Percentiles rank a stretch among this genome's conserved stretches.
Conservation (phyloP, 1,140 invertebrate genomes). For the Zaprionus ornatus region DNA sequence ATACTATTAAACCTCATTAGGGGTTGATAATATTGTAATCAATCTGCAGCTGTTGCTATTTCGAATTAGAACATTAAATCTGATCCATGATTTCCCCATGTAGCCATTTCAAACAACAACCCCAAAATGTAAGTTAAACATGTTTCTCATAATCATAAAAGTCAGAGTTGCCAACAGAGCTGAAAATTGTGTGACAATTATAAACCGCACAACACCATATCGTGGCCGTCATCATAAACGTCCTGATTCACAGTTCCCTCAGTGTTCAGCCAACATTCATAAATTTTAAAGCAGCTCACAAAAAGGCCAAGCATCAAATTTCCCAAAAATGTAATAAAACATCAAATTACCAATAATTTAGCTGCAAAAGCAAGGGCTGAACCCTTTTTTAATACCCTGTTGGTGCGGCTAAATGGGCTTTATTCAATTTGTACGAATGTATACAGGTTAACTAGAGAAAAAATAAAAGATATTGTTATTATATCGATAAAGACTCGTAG, state of each 20-base stretch:
- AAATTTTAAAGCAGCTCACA: conserved; percentile 52
- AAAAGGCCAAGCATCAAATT: conserved; percentile 35
- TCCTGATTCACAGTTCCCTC: background rate
- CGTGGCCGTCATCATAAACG: conserved; percentile 16
- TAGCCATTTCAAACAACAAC: background rate
- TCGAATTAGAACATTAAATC: background rate
- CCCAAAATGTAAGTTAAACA: conserved; percentile 28
- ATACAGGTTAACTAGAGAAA: background rate
- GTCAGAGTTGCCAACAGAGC: conserved; percentile 7
- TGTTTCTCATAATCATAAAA: conserved; percentile 39
- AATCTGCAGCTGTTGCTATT: conserved; percentile 3
- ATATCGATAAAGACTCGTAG: background rate
- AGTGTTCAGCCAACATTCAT: conserved; percentile 35
- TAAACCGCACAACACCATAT: conserved; percentile 23
- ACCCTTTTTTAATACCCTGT: conserved; percentile 35
- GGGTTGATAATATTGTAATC: background rate
- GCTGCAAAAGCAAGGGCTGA: conserved; percentile 23
- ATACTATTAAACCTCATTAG: background rate
- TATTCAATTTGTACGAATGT: background rate
- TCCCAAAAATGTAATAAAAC: conserved; percentile 60
- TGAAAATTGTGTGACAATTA: conserved; percentile 42
- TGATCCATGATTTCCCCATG: background rate
- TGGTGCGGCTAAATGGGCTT: background rate
- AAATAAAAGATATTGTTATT: background rate
- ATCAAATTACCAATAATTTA: conserved; percentile 71